These are phyloP conservation scores for Rhineura floridana DNA, from an alignment of 2,113 vertebrate genomes.

Conservation along the genomic window DNA sequence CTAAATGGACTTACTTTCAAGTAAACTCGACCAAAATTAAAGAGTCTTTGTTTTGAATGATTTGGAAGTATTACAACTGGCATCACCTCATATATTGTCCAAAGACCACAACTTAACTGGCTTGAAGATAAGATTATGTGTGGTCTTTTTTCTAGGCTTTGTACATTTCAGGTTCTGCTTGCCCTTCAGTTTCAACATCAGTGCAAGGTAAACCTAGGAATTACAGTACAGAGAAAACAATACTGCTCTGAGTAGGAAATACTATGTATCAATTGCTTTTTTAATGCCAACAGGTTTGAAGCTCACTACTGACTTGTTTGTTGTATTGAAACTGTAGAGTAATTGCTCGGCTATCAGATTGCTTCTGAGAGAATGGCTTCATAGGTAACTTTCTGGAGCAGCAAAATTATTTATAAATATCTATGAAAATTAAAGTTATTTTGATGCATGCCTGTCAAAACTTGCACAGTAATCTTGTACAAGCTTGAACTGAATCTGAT, in stretches of 20 bases:
- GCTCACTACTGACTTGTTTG: neutral
- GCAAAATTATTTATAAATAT: neutral
- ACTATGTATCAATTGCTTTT: neutral
- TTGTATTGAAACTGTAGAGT: neutral
- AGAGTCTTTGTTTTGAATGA: neutral
- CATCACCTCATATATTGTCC: neutral
- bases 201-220: neutral
- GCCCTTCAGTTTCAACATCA: slow-evolving; percentile 1
- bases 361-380: neutral
- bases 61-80: neutral
- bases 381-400: slow-evolving; percentile 22
- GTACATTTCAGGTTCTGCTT: neutral
- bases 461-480: neutral
- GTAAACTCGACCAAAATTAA: neutral
- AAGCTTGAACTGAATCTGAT: neutral
- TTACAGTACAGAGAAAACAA: neutral
- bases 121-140: neutral
- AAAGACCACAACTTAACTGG: neutral
- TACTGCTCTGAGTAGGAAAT: neutral
- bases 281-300: neutral
- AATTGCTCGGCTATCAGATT: slow-evolving; percentile 10
- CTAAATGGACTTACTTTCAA: neutral
- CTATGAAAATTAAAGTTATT: neutral
- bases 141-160: neutral
- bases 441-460: neutral